A percentile compares a stretch with the other conserved stretches of the same genome.
phyloP scores from a whole-genome alignment of 2,888 invertebrate species.

The Phlogophora meticulosa region DNA sequence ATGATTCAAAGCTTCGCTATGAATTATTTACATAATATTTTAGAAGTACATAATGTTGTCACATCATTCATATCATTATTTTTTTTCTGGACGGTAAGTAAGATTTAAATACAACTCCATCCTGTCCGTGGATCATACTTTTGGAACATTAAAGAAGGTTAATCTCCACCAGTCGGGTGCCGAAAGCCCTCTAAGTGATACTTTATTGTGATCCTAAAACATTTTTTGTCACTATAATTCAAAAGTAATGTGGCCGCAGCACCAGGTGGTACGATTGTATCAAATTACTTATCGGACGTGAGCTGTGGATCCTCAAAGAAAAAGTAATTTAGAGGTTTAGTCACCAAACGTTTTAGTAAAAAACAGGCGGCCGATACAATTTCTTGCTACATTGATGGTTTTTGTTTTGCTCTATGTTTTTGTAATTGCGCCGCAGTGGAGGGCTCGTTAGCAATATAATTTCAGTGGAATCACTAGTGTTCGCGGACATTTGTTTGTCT shows the following conservation, averaged over 20 bases:
- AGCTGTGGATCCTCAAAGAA: constrained; percentile 47
- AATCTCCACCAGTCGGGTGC: constrained; percentile 72
- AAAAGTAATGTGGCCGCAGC: constrained; percentile 76
- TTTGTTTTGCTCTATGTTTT: constrained; percentile 57
- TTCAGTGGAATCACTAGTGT: constrained; percentile 71
- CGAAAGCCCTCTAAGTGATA: constrained; percentile 76
- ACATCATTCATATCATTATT: constrained; percentile 17
- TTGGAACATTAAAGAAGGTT: constrained; percentile 58
- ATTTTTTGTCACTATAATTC: constrained; percentile 80
- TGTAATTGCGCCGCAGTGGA: constrained; percentile 66
- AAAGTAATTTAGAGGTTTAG: constrained; percentile 54
- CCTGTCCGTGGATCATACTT: constrained; percentile 45
- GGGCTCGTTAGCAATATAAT: constrained; percentile 73
- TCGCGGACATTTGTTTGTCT: constrained; percentile 78
- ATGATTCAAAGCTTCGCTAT: constrained; percentile 16
- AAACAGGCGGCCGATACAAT: constrained; percentile 42
- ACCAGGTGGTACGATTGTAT: constrained; percentile 81
- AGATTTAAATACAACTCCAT: constrained; percentile 51
- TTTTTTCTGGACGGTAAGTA: constrained; percentile 34
- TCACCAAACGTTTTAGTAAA: constrained; percentile 44
- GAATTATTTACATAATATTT: constrained; percentile 1
- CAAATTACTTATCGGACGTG: constrained; percentile 76
- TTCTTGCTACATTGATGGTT: constrained; percentile 41
- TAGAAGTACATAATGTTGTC: neutral
- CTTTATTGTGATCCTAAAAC: constrained; percentile 76